A percentile compares a stretch with the other conserved stretches of the same genome.
Conservation (phyloP, 1,140 invertebrate genomes). For the Helicoverpa zea region DNA sequence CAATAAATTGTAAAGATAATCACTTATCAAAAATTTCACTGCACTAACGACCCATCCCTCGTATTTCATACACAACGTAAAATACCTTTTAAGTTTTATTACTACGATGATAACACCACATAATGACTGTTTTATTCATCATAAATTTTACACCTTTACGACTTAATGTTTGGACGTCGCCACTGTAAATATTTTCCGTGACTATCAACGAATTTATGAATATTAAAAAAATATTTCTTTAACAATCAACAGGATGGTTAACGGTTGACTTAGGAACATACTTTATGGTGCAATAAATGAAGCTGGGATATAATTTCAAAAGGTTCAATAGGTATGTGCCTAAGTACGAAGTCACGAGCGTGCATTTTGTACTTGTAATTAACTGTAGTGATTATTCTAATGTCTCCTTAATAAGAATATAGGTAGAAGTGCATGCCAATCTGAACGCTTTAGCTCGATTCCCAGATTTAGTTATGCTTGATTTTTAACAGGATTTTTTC, state of each 20-base stretch:
- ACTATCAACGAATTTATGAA: slow-evolving; percentile 58
- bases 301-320: too few species aligned
- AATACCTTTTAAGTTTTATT: slow-evolving; percentile 47
- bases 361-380: too few species aligned
- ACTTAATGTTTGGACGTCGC: slow-evolving; percentile 50
- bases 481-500: too few species aligned
- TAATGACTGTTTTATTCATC: slow-evolving; percentile 60
- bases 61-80: slow-evolving; percentile 31
- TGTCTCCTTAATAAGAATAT: too few species aligned
- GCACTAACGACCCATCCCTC: slow-evolving; percentile 17
- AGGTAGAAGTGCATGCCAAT: too few species aligned
- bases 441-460: too few species aligned
- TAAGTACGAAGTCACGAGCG: too few species aligned
- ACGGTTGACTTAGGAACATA: slow-evolving; percentile 8
- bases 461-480: too few species aligned
- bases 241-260: slow-evolving; percentile 17
- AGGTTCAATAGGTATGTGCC: too few species aligned
- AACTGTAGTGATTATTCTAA: too few species aligned
- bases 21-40: not conserved
- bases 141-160: slow-evolving; percentile 63
- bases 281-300: slow-evolving; percentile 12
- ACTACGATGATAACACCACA: slow-evolving; percentile 42
- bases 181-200: slow-evolving; percentile 48
- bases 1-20: not conserved
- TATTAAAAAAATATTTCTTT: slow-evolving; percentile 50